Evolutionary conservation across 2,797 vertebrate species (phyloP), one percentile per base, ranked within the genome.

Genomic region (Takifugu ocellatus): DNA sequence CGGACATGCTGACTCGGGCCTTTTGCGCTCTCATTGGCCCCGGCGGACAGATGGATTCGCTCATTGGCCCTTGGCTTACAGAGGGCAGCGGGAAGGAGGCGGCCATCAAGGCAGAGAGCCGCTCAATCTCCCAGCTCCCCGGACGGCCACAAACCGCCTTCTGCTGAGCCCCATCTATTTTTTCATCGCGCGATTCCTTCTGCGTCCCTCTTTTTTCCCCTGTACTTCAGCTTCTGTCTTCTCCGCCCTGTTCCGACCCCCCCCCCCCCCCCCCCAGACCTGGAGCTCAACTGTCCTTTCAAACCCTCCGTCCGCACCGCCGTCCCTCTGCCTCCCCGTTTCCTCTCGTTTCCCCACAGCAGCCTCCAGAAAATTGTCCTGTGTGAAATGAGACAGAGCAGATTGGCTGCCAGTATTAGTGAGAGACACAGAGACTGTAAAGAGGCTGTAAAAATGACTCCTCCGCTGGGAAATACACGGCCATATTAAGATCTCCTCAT

Each of bases 381-480:
- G 72, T 76, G 76, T 70, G 72, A 83, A 79, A 83, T 68, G 59
- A 84, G 75, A 82, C 70, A 56, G 69, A 67, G 66, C 73, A 83
- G 82, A 84, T 80, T 83, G 79, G 67, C 79, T 61, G 47, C 79
- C 71, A 54, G 79, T 72, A 74, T 82, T 81, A 68, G 54, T 73
- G 63, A 45, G 68, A 70, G 72, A 73, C 68, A 62, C 75, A 66
- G 68, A 66, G 42, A 68, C 78, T 78, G 71, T 72, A 84, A 84
- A 76, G 78, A 80, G 79, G 84, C 62, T 83, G 78, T 87, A 84
- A 82, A 85, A 87, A 87, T 80, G 81, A 86, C 70, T 81, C 85
- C 74, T 89, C 88, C 81, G 29, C 74, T 63, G 86, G 86, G 88
- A 87, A 87, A 88, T 88, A 83, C 82, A 77, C 77, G 69, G 84